Evolutionary conservation across 2,797 vertebrate species (phyloP).

Genomic region (Tinamus major): DNA sequence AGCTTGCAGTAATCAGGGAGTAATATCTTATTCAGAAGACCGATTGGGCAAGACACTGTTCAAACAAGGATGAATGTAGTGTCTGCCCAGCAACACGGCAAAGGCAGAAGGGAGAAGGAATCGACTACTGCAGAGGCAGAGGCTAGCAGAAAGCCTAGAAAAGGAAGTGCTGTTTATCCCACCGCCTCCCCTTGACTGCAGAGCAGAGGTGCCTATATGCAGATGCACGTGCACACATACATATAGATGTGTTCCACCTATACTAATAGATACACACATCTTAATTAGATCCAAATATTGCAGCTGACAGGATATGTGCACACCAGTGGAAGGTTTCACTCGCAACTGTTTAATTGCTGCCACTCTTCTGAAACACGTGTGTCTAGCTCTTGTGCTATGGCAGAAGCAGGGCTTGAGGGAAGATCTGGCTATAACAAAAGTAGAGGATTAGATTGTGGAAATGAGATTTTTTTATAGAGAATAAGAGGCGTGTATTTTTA

Average conservation of each 20-base stretch:
- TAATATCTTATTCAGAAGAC: background rate
- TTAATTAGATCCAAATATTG: background rate
- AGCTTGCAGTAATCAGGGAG: background rate
- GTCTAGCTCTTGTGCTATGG: background rate
- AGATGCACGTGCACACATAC: background rate
- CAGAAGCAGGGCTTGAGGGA: background rate
- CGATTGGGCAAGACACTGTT: constrained; percentile 9
- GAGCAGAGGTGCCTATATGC: background rate
- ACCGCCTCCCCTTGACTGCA: background rate
- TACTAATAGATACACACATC: background rate
- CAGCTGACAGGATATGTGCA: background rate
- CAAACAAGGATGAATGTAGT: background rate
- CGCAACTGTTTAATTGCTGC: background rate
- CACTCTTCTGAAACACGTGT: background rate
- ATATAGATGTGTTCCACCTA: background rate
- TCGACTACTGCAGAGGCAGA: background rate
- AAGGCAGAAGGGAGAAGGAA: background rate
- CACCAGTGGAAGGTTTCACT: background rate
- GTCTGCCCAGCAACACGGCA: background rate
- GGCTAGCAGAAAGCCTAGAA: background rate
- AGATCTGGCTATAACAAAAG: background rate
- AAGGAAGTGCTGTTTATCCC: background rate
- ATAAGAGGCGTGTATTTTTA: background rate
- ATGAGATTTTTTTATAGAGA: background rate
- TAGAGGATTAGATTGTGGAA: background rate